Evolutionary conservation across 2,113 vertebrate genomes (phyloP), one percentile per base, ranked within the genome.

Genomic region (Phaethon lepturus): DNA sequence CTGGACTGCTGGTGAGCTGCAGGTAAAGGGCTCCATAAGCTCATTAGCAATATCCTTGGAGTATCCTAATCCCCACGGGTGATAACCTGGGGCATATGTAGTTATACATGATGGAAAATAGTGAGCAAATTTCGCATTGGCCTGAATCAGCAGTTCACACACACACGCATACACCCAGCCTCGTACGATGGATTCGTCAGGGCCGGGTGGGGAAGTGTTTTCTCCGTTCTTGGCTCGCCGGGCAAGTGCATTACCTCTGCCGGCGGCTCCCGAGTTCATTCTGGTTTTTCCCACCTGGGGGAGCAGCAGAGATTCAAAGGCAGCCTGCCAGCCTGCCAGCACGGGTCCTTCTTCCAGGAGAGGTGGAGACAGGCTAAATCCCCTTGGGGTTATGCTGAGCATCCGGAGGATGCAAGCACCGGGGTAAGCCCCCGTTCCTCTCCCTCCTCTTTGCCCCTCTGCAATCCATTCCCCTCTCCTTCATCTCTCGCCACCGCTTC

Each of bases 261-360:
- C 12, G 9, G 72, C 91, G 64, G 56, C 87, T 96, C 73, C 87
- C 9, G 33, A 58, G 93, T 87, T 85, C 94, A 52, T 97, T 91
- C 97, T 95, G 88, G 0, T 20, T 95, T 96, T 95, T 96, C 86
- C 95, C 95, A 97, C 97, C 91, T 97, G 96, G 95, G 95, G 96
- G 95, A 96, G 96, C 94, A 97, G 94, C 97, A 74, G 93, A 44
- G 77, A 68, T 81, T 75, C 79, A 17, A 55, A 95, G 55, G 12
- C 80, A 42, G 68, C 2, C 60, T 20, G 22, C 44, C 66, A 56
- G 47, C 0, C 63, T 42, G 72, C 4, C 35, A 17, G 90, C 84
- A 17, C 73, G 20, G 16, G 18, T 52, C 42, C 12, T 59, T 47
- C n/a, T 19, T 60, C 45, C 40, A 3, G 2, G 59, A 6, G 71